Evolutionary conservation across 2,797 vertebrate species (phyloP), one percentile per base, ranked within the genome.

Genomic region (Octomys mimax): DNA sequence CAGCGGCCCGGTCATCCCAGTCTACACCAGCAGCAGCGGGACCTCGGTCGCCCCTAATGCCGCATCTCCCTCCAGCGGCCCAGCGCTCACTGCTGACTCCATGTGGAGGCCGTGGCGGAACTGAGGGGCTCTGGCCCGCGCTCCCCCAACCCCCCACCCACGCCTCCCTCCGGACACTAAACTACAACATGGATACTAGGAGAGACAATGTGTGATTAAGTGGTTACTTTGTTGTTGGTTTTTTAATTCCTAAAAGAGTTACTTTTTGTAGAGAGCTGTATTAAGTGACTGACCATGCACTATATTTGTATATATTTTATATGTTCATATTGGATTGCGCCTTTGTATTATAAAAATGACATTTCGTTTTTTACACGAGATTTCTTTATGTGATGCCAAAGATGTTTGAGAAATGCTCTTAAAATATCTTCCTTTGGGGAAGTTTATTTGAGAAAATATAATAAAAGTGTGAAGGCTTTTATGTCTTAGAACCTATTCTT

Each of bases 271-370:
- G 97, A 97, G 96, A 97, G 96, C 89, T 95, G 96, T 95, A 97
- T 97, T 96, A 96, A 98, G 98, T 98, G 98, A 98, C 98, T 98
- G 98, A 99, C 98, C 98, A 99, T 99, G 99, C 99, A 99, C 99
- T 99, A 99, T 99, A 99, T 99, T 99, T 99, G 99, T 99, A 99
- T 98, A 99, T 99, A 98, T 98, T 97, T 98, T 98, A 99, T 98
- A 99, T 99, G 99, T 99, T 99, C 99, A 99, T 99, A 99, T 99
- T 99, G 99, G 99, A 99, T 99, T 99, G 99, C 99, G 98, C 99
- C 98, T 99, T 99, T 99, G 99, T 99, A 99, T 99, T 98, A 99
- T 99, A 98, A 99, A 99, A 99, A 99, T 98, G 98, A 98, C 98
- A 99, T 99, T 99, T 99, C 99, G 99, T 99, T 99, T 99, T 98